Evolutionary conservation across 1,140 invertebrate genomes (phyloP), one percentile per base, ranked within the genome.

Genomic region (Rhopalosiphum maidis): DNA sequence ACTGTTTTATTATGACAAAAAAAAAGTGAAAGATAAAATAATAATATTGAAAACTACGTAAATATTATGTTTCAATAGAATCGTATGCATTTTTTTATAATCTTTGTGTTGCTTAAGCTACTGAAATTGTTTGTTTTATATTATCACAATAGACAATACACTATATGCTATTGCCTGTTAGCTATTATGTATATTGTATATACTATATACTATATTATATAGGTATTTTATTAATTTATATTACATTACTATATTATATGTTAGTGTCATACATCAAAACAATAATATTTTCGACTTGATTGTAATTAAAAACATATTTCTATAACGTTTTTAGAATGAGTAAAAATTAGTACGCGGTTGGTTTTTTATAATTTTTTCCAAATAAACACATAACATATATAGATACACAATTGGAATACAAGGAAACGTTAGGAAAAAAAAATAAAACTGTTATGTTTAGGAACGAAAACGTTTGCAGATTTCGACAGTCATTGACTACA

Each of bases 11-110:
- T 77, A 77, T 18, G 5, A 77, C n/a, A 21, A 77, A 4, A n/a
- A 68, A 68, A 77, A 77, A 77, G 60, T 77, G 60, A 77, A n/a
- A 77, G 60, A 77, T 77, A n/a, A n/a, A 77, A 77, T n/a, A 68
- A 68, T 68, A 77, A n/a, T n/a, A 77, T n/a, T 77, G 15, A 77
- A 77, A 77, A 77, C 30, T 77, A 77, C 21, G n/a, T 55, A 55
- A 48, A 0, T n/a, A 30, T 30, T 11, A 60, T 8, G 55, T 77
- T 77, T n/a, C 15, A n/a, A 77, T 77, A 77, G 60, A 77, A n/a
- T n/a, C 11, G 30, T 77, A 77, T 5, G 60, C 30, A n/a, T 7
- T 3, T 77, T 77, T 77, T 68, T 77, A n/a, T 77, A 0, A 77
- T 77, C 30, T 18, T 35, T n/a, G 60, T 68, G 30, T n/a, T 15